phyloP scores from a whole-genome alignment of 2,888 invertebrate genomes.

The Nemoura dubitans region DNA sequence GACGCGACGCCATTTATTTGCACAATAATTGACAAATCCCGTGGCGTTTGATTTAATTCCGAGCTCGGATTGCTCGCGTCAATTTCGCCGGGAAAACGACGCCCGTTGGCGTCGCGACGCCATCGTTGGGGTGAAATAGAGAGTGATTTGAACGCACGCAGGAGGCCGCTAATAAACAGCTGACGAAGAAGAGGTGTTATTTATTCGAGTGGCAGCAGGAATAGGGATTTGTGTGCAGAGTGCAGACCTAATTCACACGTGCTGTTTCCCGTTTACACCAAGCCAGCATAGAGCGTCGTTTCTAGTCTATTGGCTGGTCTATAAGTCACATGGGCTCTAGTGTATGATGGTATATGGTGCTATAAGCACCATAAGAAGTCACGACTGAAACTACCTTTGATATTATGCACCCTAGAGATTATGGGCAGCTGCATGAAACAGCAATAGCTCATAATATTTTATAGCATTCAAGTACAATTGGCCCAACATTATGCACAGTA shows the following conservation, averaged over 20 bases:
- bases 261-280: background rate
- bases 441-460: conserved; percentile 48
- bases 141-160: background rate
- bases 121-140: background rate
- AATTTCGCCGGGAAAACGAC: too few relatives aligned
- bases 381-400: conserved; percentile 8
- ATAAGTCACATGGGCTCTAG: background rate
- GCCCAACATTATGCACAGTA: conserved; percentile 31
- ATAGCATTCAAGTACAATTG: conserved; percentile 38
- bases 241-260: background rate
- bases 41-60: background rate
- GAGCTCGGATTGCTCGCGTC: background rate
- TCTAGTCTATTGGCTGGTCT: background rate
- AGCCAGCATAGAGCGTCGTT: background rate
- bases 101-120: too few relatives aligned
- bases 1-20: background rate
- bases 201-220: background rate
- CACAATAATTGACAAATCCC: background rate
- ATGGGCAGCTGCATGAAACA: conserved; percentile 44
- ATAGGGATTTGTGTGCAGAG: background rate
- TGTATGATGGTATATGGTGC: background rate
- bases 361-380: background rate
- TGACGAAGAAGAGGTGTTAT: background rate
- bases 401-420: conserved; percentile 30
- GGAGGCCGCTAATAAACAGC: background rate